These are phyloP conservation scores for Cephalopterus ornatus DNA, from an alignment of 2,113 vertebrate genomes.

Conservation along the genomic window DNA sequence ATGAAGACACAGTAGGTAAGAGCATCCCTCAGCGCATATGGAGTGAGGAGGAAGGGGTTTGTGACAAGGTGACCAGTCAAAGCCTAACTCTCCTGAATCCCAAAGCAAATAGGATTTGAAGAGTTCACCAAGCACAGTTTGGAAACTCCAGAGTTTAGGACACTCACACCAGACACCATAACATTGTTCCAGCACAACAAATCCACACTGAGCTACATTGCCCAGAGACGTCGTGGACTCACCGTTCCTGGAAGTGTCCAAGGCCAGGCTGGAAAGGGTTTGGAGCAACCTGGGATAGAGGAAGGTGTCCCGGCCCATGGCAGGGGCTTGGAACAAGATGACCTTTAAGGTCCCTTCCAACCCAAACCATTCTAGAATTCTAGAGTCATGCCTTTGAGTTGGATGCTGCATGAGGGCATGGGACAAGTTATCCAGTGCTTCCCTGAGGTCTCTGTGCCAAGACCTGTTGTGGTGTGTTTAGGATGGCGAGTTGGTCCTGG, in stretches of 20 bases:
- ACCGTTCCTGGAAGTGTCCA: background rate
- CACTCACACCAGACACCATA: background rate
- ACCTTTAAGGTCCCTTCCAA: background rate
- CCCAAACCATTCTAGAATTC: background rate
- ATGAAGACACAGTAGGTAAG: background rate
- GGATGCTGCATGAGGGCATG: too few relatives aligned
- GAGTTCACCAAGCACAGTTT: accelerated
- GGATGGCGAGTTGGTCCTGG: background rate
- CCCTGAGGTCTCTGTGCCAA: background rate
- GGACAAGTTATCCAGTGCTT: background rate
- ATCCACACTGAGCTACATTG: accelerated
- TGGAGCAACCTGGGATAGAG: background rate
- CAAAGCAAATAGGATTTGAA: background rate
- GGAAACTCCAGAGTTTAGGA: background rate
- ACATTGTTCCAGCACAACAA: background rate
- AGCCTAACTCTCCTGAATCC: background rate
- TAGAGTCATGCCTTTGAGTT: background rate
- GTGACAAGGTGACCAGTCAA: background rate
- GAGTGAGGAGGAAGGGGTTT: background rate
- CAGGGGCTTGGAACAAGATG: background rate
- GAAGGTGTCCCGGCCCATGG: background rate
- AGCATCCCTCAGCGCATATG: accelerated
- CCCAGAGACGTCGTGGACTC: accelerated
- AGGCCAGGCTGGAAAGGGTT: accelerated
- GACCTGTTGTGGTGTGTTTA: accelerated